These are phyloP conservation scores for Chrysolophus pictus DNA, from an alignment of 2,797 vertebrate species.

Conservation along the genomic window DNA sequence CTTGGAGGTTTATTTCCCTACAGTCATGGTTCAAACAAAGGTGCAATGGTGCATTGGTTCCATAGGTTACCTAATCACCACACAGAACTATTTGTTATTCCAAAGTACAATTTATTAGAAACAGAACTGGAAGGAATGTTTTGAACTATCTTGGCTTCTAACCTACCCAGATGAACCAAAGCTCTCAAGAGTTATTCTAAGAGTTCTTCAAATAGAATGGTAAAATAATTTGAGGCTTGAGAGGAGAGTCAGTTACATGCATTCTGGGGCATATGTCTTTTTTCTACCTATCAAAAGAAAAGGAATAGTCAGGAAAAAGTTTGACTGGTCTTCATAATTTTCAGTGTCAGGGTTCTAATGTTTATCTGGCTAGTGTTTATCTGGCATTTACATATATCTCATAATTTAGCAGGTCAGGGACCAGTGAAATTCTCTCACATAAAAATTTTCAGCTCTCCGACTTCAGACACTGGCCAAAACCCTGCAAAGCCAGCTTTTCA, in stretches of 20 bases:
- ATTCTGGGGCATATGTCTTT: neutral
- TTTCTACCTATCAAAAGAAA: neutral
- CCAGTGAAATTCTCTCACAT: neutral
- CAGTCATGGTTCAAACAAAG: neutral
- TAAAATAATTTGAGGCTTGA: neutral
- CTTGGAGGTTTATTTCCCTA: neutral
- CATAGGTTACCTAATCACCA: neutral
- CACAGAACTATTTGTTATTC: constrained; percentile 21
- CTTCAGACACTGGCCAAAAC: neutral
- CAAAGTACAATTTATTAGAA: constrained; percentile 38
- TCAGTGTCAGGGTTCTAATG: neutral
- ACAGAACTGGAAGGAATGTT: constrained; percentile 35
- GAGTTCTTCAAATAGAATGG: neutral
- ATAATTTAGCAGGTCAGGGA: neutral
- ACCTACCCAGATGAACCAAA: neutral
- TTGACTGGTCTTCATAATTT: neutral
- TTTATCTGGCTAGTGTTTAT: neutral
- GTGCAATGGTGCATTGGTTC: neutral
- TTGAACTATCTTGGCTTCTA: constrained; percentile 7
- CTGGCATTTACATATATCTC: neutral
- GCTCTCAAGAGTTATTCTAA: neutral
- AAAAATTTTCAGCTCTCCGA: neutral
- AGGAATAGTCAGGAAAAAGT: neutral
- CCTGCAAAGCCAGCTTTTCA: neutral
- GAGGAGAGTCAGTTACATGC: neutral